Evolutionary conservation across 2,888 invertebrate genomes (phyloP), one percentile per base, ranked within the genome.

Genomic region (Eupithecia pulchellata): DNA sequence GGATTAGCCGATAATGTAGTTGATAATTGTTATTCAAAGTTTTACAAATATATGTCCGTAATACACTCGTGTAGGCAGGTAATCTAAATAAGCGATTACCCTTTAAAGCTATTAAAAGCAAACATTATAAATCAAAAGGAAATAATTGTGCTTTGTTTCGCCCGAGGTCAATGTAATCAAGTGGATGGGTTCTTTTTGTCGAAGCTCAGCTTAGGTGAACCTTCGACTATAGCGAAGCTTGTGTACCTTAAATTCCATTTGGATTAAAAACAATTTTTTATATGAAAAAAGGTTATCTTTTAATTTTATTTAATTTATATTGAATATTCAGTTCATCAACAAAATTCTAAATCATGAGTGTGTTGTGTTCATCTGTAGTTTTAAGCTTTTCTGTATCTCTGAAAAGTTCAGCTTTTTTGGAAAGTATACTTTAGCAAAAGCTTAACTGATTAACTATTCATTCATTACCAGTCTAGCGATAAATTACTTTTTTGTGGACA

Each of bases 141-240:
- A 91, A 91, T 89, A 90, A 90, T 89, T 87, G 86, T 86, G 89
- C 87, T 91, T 90, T 91, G 90, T 91, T 90, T 89, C 83, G 92
- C 92, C 91, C 75, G 86, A 80, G 91, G 91, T 90, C 88, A 90
- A 87, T 89, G 87, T 91, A 91, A 92, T 92, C 91, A 91, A 85
- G 81, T 84, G 83, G 80, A 76, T 76, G 81, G 80, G 77, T 82
- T 87, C 85, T 89, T 86, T 86, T 86, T 88, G 86, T 87, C 55
- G 64, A 66, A 66, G 66, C 69, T 69, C 85, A 82, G 55, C 42
- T 72, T 69, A 27, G 13, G 66, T 29, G 13, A 20, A 34, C 29
- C 42, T 32, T 64, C 42, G 47, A 63, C 62, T 47, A 17, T n/a
- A 66, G 58, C 65, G 13, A 13, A 34, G 34, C n/a, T 25, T 61